Evolutionary conservation across 2,888 invertebrate genomes (phyloP).

Genomic region (Netelia inedita): DNA sequence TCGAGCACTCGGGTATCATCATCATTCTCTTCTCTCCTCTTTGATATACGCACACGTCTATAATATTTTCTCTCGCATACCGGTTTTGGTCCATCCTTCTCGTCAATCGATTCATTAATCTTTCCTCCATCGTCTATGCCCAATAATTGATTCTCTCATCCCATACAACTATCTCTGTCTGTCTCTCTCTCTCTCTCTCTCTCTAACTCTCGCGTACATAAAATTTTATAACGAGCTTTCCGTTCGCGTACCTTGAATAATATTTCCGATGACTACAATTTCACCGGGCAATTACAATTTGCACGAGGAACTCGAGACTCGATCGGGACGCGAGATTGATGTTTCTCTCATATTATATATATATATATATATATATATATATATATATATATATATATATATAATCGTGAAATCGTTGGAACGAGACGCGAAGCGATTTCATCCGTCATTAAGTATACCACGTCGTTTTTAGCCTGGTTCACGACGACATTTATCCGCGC

Average conservation of each 20-base stretch:
- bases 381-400: slow-evolving; percentile 1
- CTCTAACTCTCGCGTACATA: background rate
- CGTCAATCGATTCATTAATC: slow-evolving; percentile 56
- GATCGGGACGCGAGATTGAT: background rate
- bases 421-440: slow-evolving; percentile 53
- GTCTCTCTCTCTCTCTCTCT: slow-evolving; percentile 20
- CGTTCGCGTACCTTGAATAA: slow-evolving; percentile 5
- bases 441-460: slow-evolving; percentile 39
- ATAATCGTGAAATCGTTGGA: slow-evolving; percentile 42
- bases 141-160: slow-evolving; percentile 41
- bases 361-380: background rate
- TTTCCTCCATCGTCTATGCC: slow-evolving; percentile 37
- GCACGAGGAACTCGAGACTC: background rate
- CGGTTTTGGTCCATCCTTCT: slow-evolving; percentile 13
- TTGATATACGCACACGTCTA: background rate
- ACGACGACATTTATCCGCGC: slow-evolving; percentile 7
- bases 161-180: background rate
- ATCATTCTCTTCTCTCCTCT: slow-evolving; percentile 21
- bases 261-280: slow-evolving; percentile 26
- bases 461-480: slow-evolving; percentile 21
- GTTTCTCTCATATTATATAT: background rate
- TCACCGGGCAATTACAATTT: slow-evolving; percentile 43
- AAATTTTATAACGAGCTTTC: slow-evolving; percentile 20
- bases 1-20: slow-evolving; percentile 50
- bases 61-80: slow-evolving; percentile 18